A percentile compares a stretch with the other conserved stretches of the same genome.
Evolutionary conservation across 2,113 vertebrate genomes (phyloP).

Genomic region (Brachyistius frenatus): DNA sequence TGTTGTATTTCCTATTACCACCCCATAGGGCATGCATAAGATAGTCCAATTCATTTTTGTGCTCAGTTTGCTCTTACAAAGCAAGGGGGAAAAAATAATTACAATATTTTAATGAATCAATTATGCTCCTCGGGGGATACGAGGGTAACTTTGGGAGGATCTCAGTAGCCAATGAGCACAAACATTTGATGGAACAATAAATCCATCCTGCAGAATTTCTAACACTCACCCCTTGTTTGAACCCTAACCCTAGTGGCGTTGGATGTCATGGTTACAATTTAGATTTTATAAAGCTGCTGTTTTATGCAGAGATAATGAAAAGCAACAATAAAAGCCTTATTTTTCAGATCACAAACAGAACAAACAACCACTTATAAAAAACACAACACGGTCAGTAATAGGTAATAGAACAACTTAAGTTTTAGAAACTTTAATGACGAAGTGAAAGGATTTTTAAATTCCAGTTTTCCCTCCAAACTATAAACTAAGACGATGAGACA

Average conservation of each 20-base stretch:
- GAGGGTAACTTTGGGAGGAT: not conserved
- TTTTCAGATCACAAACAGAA: not conserved
- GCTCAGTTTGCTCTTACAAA: not conserved
- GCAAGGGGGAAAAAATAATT: not conserved
- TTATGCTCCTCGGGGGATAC: slow-evolving; percentile 4
- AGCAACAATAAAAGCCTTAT: not conserved
- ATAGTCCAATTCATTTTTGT: slow-evolving; percentile 16
- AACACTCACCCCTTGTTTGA: no score
- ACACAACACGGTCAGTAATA: not conserved
- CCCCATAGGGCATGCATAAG: slow-evolving; percentile 13
- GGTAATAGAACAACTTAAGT: slow-evolving; percentile 11
- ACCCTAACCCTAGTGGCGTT: no score
- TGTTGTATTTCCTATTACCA: slow-evolving; percentile 25
- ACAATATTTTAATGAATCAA: slow-evolving; percentile 26
- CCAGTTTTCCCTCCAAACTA: slow-evolving; percentile 32
- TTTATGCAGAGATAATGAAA: not conserved
- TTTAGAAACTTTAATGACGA: slow-evolving; percentile 27
- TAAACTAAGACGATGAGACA: slow-evolving; percentile 26
- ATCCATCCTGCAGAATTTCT: no score
- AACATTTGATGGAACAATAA: not conserved
- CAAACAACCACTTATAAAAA: not conserved
- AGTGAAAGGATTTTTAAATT: slow-evolving; percentile 35
- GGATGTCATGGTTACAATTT: not conserved
- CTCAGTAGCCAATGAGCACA: not conserved
- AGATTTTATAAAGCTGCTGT: not conserved